Percentiles rank a stretch among this genome's conserved stretches.
These are phyloP conservation scores for Megalops atlanticus DNA, from an alignment of 2,113 vertebrate species.

Conservation along the genomic window DNA sequence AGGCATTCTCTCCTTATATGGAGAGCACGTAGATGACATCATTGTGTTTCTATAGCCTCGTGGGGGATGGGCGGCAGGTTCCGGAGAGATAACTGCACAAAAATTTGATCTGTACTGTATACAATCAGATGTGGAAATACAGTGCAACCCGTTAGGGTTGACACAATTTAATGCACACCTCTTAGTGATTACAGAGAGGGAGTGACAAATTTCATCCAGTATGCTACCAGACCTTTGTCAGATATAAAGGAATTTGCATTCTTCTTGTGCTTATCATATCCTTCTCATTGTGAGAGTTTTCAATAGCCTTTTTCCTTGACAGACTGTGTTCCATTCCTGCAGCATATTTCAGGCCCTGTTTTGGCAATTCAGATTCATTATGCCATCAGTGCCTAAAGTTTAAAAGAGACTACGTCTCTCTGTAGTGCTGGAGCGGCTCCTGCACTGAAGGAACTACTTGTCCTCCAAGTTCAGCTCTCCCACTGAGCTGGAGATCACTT, in stretches of 20 bases:
- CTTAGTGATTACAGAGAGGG: neutral
- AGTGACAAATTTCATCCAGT: neutral
- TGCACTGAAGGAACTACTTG: too few species aligned
- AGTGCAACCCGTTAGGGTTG: neutral
- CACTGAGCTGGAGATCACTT: too few species aligned
- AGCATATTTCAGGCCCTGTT: neutral
- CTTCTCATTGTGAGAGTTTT: neutral
- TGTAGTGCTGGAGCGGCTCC: too few species aligned
- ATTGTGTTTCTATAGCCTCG: neutral
- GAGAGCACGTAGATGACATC: slow-evolving; percentile 4
- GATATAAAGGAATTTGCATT: neutral
- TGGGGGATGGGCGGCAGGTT: neutral
- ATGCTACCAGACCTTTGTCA: neutral
- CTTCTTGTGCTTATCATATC: neutral
- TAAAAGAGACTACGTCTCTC: too few species aligned
- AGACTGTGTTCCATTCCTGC: neutral
- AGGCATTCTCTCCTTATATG: slow-evolving; percentile 17
- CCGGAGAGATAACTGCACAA: neutral
- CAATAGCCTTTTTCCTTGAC: neutral
- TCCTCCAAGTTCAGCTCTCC: too few species aligned
- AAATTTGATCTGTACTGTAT: neutral
- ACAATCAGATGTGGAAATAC: neutral
- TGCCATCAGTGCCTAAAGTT: too few species aligned
- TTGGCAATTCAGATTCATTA: too few species aligned
- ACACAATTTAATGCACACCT: neutral